A percentile compares a stretch with the other conserved stretches of the same genome.
These are phyloP conservation scores for Zapornia atra DNA, from an alignment of 2,113 vertebrate genomes.

Conservation along the genomic window DNA sequence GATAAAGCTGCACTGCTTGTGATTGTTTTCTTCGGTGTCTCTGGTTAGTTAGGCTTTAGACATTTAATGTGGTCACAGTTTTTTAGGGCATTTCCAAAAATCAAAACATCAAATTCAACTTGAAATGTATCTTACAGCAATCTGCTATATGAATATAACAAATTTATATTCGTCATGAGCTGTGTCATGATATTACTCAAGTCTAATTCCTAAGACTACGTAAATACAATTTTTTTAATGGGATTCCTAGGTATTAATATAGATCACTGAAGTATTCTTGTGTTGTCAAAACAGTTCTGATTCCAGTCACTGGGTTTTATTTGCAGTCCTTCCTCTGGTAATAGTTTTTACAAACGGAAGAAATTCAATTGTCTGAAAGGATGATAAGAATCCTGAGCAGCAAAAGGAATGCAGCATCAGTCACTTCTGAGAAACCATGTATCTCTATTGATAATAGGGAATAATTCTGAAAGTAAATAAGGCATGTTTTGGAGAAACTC, in stretches of 20 bases:
- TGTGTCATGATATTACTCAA: not conserved
- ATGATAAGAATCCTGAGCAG: slow-evolving; percentile 24
- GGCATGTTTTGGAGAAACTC: not conserved
- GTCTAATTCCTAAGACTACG: not conserved
- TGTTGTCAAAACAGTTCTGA: not conserved
- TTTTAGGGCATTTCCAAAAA: not conserved
- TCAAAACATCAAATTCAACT: not conserved
- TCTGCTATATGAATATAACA: not conserved
- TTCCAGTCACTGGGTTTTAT: not conserved
- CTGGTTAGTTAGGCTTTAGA: not conserved
- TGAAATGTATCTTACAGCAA: not conserved
- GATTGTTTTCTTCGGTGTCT: not conserved
- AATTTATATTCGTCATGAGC: not conserved
- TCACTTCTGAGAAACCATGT: slow-evolving; percentile 16
- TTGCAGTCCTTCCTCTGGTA: not conserved
- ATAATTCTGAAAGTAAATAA: slow-evolving; percentile 3
- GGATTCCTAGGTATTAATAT: not conserved
- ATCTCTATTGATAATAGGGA: not conserved
- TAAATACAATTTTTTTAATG: not conserved
- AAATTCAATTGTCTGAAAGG: slow-evolving; percentile 33
- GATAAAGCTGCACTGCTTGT: not conserved
- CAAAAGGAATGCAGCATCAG: not conserved
- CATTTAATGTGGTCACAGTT: not conserved
- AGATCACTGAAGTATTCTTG: not conserved
- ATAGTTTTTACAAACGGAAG: slow-evolving; percentile 34